Evolutionary conservation across 2,113 vertebrate species (phyloP), one percentile per base, ranked within the genome.

Genomic region (Cariama cristata): DNA sequence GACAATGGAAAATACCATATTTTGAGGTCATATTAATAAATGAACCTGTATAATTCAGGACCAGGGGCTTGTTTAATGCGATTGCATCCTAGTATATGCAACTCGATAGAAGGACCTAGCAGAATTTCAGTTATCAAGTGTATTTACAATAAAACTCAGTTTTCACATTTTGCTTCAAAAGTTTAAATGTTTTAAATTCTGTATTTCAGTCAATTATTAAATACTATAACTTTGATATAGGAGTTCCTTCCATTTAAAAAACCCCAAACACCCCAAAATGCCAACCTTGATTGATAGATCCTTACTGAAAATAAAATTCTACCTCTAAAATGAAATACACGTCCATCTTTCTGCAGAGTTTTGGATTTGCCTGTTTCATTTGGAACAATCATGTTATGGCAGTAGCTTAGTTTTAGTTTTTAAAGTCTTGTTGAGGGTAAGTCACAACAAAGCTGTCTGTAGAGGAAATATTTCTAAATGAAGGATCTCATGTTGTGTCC

Each of bases 81-180:
- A 9, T 72, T 72, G 20, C 47, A 42, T 33, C 9, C 18, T 17
- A 14, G 9, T 22, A 32, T n/a, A 47, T 26, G 40, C 18, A 74
- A 23, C 27, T 71, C 27, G 11, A 49, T 40, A 52, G 79, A 89
- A 88, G 40, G 84, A 67, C 11, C 44, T 75, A 42, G 16, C 47
- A 90, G 63, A 56, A 40, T 76, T 52, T 92, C 47, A 44, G 47
- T 50, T 62, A 66, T 19, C 50, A 40, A 52, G 35, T 73, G 14
- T 79, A 74, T 80, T 87, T 52, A 89, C 9, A 21, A 15, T 77
- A 71, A 80, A 96, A 86, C n/a, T 88, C 26, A 81, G 14, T 56
- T 90, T 62, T 80, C 44, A 89, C 33, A 71, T 63, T 67, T 81
- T 86, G 7, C 52, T 86, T 97, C 55, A 50, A 85, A 93, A 35